These are phyloP conservation scores for Lymantria monacha DNA, from an alignment of 2,888 invertebrate species.

Conservation along the genomic window DNA sequence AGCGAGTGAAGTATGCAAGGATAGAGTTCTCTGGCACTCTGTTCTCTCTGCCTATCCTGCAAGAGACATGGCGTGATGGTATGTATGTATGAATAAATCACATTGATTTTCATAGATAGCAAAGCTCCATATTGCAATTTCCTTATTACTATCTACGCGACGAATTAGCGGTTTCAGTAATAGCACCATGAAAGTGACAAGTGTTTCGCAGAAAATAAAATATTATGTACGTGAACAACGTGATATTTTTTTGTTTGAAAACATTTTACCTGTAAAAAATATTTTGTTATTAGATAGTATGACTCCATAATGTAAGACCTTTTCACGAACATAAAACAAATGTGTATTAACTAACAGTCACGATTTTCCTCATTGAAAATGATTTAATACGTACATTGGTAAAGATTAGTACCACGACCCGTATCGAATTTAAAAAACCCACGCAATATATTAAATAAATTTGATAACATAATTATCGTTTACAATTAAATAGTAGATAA, in stretches of 20 bases:
- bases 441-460: background rate
- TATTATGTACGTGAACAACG: too few relatives aligned
- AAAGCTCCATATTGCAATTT: too few relatives aligned
- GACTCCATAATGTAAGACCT: background rate
- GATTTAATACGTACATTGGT: background rate
- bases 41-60: too few relatives aligned
- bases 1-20: too few relatives aligned
- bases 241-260: background rate
- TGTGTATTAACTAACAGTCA: background rate
- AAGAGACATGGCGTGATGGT: too few relatives aligned
- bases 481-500: background rate
- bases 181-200: too few relatives aligned
- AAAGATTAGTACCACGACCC: background rate
- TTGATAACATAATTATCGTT: background rate
- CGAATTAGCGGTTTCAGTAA: too few relatives aligned
- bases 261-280: background rate
- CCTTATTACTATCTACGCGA: too few relatives aligned
- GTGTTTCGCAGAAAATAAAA: too few relatives aligned
- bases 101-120: too few relatives aligned
- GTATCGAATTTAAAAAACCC: background rate
- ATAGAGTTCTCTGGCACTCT: too few relatives aligned
- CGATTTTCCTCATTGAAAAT: background rate
- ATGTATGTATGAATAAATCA: too few relatives aligned
- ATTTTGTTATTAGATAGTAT: background rate
- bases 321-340: slow-evolving; percentile 1